Conservation (phyloP, 2,888 invertebrate genomes). For the Ochropleura plecta region DNA sequence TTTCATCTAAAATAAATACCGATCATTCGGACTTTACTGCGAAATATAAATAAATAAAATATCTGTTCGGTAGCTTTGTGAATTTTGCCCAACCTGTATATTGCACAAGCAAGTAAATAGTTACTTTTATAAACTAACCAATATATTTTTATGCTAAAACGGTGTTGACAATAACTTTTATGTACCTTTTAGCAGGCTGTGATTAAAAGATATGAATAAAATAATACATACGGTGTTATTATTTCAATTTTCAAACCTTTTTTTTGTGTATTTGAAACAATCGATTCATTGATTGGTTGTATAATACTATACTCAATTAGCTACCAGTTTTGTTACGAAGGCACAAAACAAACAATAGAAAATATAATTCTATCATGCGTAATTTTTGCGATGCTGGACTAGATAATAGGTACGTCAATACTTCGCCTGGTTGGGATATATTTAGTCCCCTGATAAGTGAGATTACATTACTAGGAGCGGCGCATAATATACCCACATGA, state of each 20-base stretch:
- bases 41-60: slow-evolving; percentile 11
- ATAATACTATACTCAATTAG: background rate
- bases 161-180: background rate
- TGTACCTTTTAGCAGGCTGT: background rate
- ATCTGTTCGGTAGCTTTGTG: slow-evolving; percentile 9
- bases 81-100: slow-evolving; percentile 5
- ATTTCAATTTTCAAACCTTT: no score
- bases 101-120: background rate
- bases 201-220: background rate
- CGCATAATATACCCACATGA: no score
- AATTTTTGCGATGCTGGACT: background rate
- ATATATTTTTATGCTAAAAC: background rate
- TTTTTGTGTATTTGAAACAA: no score
- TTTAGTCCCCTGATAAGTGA: background rate
- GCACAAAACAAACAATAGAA: background rate
- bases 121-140: background rate
- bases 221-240: background rate
- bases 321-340: background rate
- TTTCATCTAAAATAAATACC: slow-evolving; percentile 29
- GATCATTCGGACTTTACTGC: slow-evolving; percentile 16
- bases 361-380: background rate
- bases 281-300: no score
- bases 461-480: slow-evolving; percentile 15
- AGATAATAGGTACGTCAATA: background rate
- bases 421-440: background rate